Evolutionary conservation across 2,797 vertebrate species (phyloP), one percentile per base, ranked within the genome.

Genomic region (Sebastes trivittatus): DNA sequence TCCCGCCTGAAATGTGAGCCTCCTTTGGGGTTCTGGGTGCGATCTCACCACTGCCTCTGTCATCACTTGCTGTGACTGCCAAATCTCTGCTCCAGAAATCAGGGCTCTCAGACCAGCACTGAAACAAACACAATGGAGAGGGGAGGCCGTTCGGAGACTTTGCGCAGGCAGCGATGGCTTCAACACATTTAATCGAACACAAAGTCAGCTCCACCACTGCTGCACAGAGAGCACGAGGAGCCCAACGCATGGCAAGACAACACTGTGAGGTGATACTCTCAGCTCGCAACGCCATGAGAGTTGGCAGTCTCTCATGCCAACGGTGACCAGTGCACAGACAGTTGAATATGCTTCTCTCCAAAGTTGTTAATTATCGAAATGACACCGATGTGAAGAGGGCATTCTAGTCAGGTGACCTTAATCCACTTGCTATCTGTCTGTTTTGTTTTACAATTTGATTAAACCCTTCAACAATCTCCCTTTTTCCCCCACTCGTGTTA

Each of bases 1-100:
- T 88, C 88, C 63, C 87, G 86, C 89, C 94, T 94, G 95, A 94
- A 95, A 94, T 92, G 92, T 89, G 94, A 94, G 89, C 89, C 92
- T 96, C 95, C 96, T 96, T 80, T 96, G 95, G 95, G 96, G 95
- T 92, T 95, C 94, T 78, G 95, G 94, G 95, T 96, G 96, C 92
- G 95, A 96, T 97, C 94, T 95, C 95, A 95, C 96, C 94, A 95
- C 94, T 96, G 95, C 95, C 95, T 96, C 95, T 96, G 95, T 96
- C 96, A 96, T 96, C 95, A 95, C 95, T 96, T 93, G 94, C 94
- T 95, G 94, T 95, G 94, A 94, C 95, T 96, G 96, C 95, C 95
- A 96, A 96, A 94, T 96, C 92, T 93, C 90, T 92, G 92, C 95
- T 96, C 95, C 95, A 95, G 95, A 94, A 95, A 95, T 90, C 92